These are phyloP conservation scores for Papilio polyxenes DNA, from an alignment of 1,140 invertebrate species.

Conservation along the genomic window DNA sequence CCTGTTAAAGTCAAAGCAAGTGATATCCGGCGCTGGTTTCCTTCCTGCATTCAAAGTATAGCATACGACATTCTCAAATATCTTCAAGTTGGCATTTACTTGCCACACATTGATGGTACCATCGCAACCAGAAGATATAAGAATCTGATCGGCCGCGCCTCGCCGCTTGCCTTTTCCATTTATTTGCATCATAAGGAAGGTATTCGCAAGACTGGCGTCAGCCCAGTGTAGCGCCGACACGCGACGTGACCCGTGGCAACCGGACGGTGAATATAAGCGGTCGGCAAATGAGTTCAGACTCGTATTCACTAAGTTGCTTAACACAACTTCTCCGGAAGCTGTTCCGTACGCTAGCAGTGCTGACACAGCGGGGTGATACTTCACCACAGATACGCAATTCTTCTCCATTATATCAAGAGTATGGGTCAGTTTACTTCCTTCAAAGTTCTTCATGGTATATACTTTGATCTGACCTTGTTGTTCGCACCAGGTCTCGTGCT, in stretches of 20 bases:
- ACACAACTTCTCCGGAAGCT: slow-evolving; percentile 65
- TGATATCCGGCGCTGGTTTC: slow-evolving; percentile 57
- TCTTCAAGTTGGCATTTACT: slow-evolving; percentile 56
- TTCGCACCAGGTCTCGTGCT: slow-evolving; percentile 68
- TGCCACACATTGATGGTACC: slow-evolving; percentile 68
- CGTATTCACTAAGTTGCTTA: slow-evolving; percentile 59
- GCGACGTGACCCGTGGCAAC: slow-evolving; percentile 58
- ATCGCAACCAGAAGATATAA: slow-evolving; percentile 63
- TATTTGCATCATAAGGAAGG: slow-evolving; percentile 61
- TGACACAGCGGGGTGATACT: slow-evolving; percentile 65
- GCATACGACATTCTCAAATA: slow-evolving; percentile 61
- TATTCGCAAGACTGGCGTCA: slow-evolving; percentile 58
- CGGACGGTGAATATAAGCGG: slow-evolving; percentile 58
- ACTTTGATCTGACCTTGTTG: slow-evolving; percentile 64
- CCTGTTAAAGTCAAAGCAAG: slow-evolving; percentile 69
- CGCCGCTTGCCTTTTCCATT: slow-evolving; percentile 62
- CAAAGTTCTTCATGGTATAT: slow-evolving; percentile 56
- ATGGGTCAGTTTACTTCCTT: slow-evolving; percentile 61
- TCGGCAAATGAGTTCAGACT: slow-evolving; percentile 43
- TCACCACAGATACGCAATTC: slow-evolving; percentile 63
- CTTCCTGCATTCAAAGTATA: slow-evolving; percentile 58
- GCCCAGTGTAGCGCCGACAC: slow-evolving; percentile 65
- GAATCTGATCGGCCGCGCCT: slow-evolving; percentile 63
- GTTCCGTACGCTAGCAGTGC: slow-evolving; percentile 70
- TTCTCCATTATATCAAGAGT: slow-evolving; percentile 63